Evolutionary conservation across 2,113 vertebrate species (phyloP), one percentile per base, ranked within the genome.

Genomic region (Patagioenas fasciata): DNA sequence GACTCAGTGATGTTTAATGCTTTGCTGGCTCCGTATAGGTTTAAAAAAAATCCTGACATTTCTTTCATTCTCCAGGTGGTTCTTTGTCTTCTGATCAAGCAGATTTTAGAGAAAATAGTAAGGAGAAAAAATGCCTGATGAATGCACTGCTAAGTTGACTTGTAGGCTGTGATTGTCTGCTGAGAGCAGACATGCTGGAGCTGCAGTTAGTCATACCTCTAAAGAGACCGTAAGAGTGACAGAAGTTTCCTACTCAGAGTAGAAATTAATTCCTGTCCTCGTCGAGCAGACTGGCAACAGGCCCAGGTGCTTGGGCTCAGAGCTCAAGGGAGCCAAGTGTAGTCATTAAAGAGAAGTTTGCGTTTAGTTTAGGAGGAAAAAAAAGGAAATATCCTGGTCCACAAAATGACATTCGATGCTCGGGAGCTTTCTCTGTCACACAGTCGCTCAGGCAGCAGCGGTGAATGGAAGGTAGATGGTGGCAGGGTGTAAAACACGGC

Each of bases 241-340:
- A 80, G 58, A 84, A 82, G 31, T 90, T 92, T 66, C 83, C 75
- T 62, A 4, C 71, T 73, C 47, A 31, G 47, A 70, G 36, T 25
- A 77, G 82, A 95, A 92, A 73, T 91, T 72, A 62, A 92, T 85
- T 95, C 66, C n/a, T 83, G 60, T 73, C 58, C 62, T 82, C 61
- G 71, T 77, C 15, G 5, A 77, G 75, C 44, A 58, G 12, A 50
- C 71, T 92, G 82, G 91, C 82, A 92, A 31, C 16, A 66, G 75
- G 79, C 94, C 94, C 82, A 73, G 40, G 64, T 29, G 47, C 40
- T 80, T 80, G 67, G 78, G n/a, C 66, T 90, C 40, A 34, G 58
- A 77, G 62, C 62, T 82, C 82, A 34, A 53, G 71, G 66, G 75
- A 88, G 47, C 17, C 28, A 48, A 47, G 40, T 85, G 91, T 29